Base-by-base conservation (phyloP, 1,140 invertebrate species). In the Thaumatotibia leucotreta region DNA sequence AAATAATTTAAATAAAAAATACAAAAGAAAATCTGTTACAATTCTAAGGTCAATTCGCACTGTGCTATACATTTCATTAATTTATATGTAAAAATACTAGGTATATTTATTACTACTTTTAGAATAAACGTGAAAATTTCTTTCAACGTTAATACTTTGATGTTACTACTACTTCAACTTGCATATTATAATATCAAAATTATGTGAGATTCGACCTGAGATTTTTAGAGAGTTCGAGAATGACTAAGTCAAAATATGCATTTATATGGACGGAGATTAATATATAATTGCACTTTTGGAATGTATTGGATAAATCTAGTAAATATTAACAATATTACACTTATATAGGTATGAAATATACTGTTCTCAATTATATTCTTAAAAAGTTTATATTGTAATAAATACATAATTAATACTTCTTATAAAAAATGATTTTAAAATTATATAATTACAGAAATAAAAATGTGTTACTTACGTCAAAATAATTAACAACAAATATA, bases 231-330 rank as follows among this genome's bases (percentile, higher is more conserved):
- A 32, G 10, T 32, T 32, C 10, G 4, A 5, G 10, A 32, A 32
- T 32, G 4, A 32, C 31, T 32, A n/a, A n/a, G n/a, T n/a, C n/a
- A n/a, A 68, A 72, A 72, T 69, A 69, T 66, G 11, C n/a, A 45
- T 45, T 67, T 61, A 65, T 68, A 29, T 66, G 72, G 72, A 76
- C 74, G 75, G 75, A 76, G 62, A 45, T 29, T 52, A 35, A 54
- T 29, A 63, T 58, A 35, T 75, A 73, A 79, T 82, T 78, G 75
- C 74, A 82, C 76, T 77, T 82, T 63, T 66, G 77, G 76, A 77
- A 77, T 81, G 79, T 74, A 31, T 58, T 39, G 2, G 14, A 58
- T 29, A 33, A 22, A 54, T 24, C 32, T 33, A 14, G n/a, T 8
- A 39, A 39, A 45, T 45, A 45, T 45, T 6, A 45, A n/a, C n/a